phyloP scores from a whole-genome alignment of 2,797 vertebrate genomes.

The Crotalus adamanteus region DNA sequence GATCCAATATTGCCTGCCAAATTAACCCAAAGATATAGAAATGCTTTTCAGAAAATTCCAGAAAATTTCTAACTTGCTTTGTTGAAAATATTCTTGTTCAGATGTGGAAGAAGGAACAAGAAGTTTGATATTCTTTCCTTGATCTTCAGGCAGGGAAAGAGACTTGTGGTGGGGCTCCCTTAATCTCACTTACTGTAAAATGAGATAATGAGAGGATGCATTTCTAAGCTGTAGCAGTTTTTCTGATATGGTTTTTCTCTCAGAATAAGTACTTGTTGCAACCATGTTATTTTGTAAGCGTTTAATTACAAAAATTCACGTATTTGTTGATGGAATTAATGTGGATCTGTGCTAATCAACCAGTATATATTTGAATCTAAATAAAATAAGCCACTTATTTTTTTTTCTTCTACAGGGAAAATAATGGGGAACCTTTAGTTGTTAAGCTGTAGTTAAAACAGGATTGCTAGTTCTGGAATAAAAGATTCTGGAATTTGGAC shows the following conservation, averaged over 20 bases:
- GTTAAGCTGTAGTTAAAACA: not conserved
- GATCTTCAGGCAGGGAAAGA: not conserved
- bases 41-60: not conserved
- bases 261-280: not conserved
- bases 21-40: not conserved
- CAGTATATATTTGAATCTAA: not conserved
- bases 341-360: not conserved
- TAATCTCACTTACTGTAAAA: not conserved
- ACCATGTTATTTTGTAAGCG: not conserved
- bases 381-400: not conserved
- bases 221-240: not conserved
- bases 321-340: not conserved
- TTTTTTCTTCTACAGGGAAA: not conserved
- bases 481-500: not conserved
- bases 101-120: not conserved
- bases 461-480: not conserved
- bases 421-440: not conserved
- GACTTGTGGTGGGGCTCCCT: not conserved
- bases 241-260: not conserved
- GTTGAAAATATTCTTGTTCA: not conserved
- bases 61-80: not conserved
- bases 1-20: not conserved
- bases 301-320: not conserved
- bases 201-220: not conserved
- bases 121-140: not conserved